Percentiles rank a stretch among this genome's conserved stretches.
Evolutionary conservation across 1,140 invertebrate genomes (phyloP).

Genomic region (Latrodectus geometricus): DNA sequence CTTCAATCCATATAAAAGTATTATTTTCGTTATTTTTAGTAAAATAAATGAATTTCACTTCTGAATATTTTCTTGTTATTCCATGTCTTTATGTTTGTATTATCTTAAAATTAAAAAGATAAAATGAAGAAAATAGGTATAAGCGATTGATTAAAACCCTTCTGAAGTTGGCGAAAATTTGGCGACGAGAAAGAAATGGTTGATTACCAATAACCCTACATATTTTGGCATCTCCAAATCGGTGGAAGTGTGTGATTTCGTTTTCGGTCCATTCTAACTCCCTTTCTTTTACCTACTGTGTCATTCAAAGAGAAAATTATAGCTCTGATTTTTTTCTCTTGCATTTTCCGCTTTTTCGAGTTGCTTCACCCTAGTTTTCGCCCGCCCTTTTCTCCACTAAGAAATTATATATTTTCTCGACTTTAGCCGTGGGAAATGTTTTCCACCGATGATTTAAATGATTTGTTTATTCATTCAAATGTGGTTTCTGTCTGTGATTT

Average conservation of each 20-base stretch:
- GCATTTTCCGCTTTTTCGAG: background rate
- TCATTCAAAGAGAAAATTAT: constrained; percentile 44
- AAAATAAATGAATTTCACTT: too few species aligned
- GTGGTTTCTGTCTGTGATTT: too few species aligned
- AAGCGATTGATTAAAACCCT: too few species aligned
- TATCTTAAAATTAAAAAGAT: too few species aligned
- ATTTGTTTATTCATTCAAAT: too few species aligned
- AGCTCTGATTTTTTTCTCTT: constrained; percentile 20
- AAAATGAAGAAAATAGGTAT: too few species aligned
- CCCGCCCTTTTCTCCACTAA: too few species aligned
- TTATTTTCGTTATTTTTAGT: too few species aligned
- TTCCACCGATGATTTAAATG: background rate
- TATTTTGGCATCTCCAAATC: background rate
- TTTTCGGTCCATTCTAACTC: background rate
- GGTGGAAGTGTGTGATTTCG: background rate
- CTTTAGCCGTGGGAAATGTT: background rate
- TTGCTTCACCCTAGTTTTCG: background rate
- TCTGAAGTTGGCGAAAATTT: constrained; percentile 4
- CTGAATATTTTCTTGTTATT: too few species aligned
- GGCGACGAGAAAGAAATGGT: background rate
- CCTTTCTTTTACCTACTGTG: background rate
- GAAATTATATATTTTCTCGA: background rate
- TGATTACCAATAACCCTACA: background rate
- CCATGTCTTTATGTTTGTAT: too few species aligned
- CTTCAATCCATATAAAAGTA: too few species aligned